These are phyloP conservation scores for Lacanobia oleracea DNA, from an alignment of 2,888 invertebrate genomes.

Conservation along the genomic window DNA sequence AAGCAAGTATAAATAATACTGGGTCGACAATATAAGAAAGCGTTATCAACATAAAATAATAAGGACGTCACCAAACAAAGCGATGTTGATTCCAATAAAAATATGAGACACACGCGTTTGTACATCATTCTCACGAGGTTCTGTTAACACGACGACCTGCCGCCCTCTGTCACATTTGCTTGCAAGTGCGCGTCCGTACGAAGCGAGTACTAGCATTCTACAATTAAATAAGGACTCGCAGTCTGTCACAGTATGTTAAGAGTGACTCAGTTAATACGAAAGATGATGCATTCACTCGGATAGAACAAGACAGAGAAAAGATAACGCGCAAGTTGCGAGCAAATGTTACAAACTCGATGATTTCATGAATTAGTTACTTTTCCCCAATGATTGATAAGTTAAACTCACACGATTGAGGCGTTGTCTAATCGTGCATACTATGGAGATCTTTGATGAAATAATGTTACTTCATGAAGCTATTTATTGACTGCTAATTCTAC, in stretches of 20 bases:
- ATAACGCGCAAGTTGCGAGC: conserved; percentile 35
- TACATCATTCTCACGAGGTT: conserved; percentile 33
- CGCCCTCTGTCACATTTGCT: conserved; percentile 32
- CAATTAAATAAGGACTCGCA: conserved; percentile 1
- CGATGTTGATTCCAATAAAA: conserved; percentile 54
- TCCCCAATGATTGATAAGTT: conserved; percentile 34
- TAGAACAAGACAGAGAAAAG: not conserved
- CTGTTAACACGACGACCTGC: conserved; percentile 25
- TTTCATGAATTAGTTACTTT: conserved; percentile 41
- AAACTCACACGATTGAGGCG: conserved; percentile 18
- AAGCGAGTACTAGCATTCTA: not conserved
- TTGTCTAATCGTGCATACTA: conserved; percentile 3
- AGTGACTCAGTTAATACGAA: not conserved
- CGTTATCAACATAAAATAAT: conserved; percentile 53
- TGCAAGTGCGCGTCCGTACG: conserved; percentile 19
- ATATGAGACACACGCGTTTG: conserved; percentile 45
- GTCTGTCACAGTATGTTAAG: not conserved
- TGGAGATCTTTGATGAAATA: conserved; percentile 14
- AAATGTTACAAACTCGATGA: conserved; percentile 39
- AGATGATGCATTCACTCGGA: conserved; percentile 8
- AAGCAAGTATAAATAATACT: conserved; percentile 55
- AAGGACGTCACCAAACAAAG: conserved; percentile 58
- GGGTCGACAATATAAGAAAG: conserved; percentile 51
- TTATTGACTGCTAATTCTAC: conserved; percentile 17
- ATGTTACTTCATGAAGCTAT: conserved; percentile 12